Evolutionary conservation across 2,888 invertebrate genomes (phyloP).

Genomic region (Dione vanillae): DNA sequence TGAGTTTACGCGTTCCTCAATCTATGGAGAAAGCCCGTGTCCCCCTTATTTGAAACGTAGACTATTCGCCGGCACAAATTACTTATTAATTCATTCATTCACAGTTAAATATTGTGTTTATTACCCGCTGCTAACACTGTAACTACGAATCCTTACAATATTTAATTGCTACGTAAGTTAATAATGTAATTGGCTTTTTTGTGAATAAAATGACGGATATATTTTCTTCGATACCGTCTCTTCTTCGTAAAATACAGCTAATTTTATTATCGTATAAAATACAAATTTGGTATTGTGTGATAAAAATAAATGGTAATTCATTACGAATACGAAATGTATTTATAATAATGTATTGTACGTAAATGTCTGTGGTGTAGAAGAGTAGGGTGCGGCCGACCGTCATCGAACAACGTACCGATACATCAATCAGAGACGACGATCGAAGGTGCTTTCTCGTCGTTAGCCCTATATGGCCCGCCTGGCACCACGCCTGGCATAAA

Average conservation of each 20-base stretch:
- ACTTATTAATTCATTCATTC: constrained; percentile 69
- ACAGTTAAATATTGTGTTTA: constrained; percentile 66
- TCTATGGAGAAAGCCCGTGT: constrained; percentile 75
- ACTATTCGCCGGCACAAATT: constrained; percentile 66
- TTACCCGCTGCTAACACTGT: constrained; percentile 59
- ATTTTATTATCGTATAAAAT: background rate
- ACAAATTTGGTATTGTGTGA: background rate
- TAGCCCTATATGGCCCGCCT: constrained; percentile 79
- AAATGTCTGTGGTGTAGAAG: constrained; percentile 41
- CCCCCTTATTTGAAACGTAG: constrained; percentile 66
- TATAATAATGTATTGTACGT: constrained; percentile 35
- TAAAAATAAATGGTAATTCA: constrained; percentile 8
- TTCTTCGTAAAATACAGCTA: background rate
- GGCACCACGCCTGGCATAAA: constrained; percentile 77
- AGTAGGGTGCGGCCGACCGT: constrained; percentile 43
- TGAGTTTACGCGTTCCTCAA: constrained; percentile 64
- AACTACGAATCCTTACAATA: constrained; percentile 60
- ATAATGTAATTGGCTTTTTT: constrained; percentile 54
- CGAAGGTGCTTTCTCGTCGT: constrained; percentile 83
- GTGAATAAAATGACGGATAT: constrained; percentile 28
- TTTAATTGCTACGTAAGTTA: constrained; percentile 63
- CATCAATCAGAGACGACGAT: constrained; percentile 77
- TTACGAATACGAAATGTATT: constrained; percentile 14
- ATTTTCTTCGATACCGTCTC: background rate
- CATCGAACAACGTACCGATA: constrained; percentile 59